Conservation (phyloP, 2,113 vertebrate species). For the Gadus macrocephalus region DNA sequence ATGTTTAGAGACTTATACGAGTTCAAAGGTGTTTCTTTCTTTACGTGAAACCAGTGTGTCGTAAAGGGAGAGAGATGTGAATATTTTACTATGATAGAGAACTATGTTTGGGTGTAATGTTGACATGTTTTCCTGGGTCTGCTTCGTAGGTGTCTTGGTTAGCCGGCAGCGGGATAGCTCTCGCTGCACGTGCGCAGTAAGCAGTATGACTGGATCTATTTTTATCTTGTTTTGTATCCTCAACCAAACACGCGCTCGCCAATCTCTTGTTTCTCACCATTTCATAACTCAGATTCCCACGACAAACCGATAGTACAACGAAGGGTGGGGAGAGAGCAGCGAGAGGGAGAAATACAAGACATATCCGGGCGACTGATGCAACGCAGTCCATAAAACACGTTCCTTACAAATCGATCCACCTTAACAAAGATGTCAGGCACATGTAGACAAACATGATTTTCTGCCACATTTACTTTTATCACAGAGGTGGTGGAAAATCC, state of each 20-base stretch:
- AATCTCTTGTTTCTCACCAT: conserved; percentile 37
- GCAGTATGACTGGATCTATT: conserved; percentile 61
- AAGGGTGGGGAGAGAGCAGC: conserved; percentile 19
- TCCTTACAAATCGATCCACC: conserved; percentile 54
- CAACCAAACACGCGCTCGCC: conserved; percentile 63
- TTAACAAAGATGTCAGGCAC: conserved; percentile 70
- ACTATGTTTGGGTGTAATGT: conserved; percentile 65
- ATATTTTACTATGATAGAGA: conserved; percentile 79
- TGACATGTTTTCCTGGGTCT: conserved; percentile 70
- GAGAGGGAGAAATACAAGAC: conserved; percentile 23
- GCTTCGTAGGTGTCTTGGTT: conserved; percentile 63
- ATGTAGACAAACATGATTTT: conserved; percentile 56
- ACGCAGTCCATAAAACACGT: conserved; percentile 34
- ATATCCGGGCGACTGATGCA: conserved; percentile 31
- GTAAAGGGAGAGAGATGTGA: conserved; percentile 70
- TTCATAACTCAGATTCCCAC: conserved; percentile 29
- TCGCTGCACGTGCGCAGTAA: conserved; percentile 59
- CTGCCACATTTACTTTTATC: conserved; percentile 50
- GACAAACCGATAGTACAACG: background rate
- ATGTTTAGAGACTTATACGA: conserved; percentile 63
- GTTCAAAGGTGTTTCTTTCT: conserved; percentile 64
- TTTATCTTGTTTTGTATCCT: conserved; percentile 69
- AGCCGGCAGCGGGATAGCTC: conserved; percentile 60
- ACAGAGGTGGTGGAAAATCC: conserved; percentile 36
- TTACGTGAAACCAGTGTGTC: conserved; percentile 65